Base-by-base conservation (phyloP, 2,888 invertebrate genomes). In the Galeopsomyia nigrocyanea region DNA sequence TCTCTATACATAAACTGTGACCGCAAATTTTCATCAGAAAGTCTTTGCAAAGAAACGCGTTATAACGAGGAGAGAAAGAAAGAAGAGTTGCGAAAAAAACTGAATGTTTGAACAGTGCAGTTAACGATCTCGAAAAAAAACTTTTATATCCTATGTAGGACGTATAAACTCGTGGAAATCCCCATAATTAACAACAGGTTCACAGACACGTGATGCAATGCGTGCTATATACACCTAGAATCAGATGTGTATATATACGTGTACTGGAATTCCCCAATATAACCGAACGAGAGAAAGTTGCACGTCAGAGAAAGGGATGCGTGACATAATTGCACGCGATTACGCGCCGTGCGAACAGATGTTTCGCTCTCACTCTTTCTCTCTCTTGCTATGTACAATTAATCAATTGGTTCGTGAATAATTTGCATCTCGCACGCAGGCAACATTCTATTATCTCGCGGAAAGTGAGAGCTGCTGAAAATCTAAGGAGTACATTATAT, bases 301-400 rank as follows among this genome's bases (percentile, higher is more conserved):
- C 75, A 31, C 39, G 57, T 50, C n/a, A 77, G 77, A 63, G 62
- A 73, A 69, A 71, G 67, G 74, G 67, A 56, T 77, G 78, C 79
- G 80, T 83, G 82, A 82, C 81, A 82, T 82, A 82, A 83, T 82
- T 81, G 77, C 76, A 76, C 73, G 65, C 74, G 75, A 79, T 80
- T 77, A 79, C 75, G 76, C 77, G 73, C 72, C 13, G 39, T 9
- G 13, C 5, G 39, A 39, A 39, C 39, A 39, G 39, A 39, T 39
- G 39, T 10, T 10, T 62, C 47, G 56, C 39, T 46, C 60, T 51
- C n/a, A n/a, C 7, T 39, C 13, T 39, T 10, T 39, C 13, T 39
- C 10, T 39, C 39, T 39, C 39, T 39, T 7, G 10, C 39, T 10
- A 7, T 10, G 39, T 17, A 7, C 21, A 49, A 65, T 70, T 64